Percentiles rank a stretch among this genome's conserved stretches.
These are phyloP conservation scores for Manis javanica DNA, from an alignment of 2,797 vertebrate species.

Conservation along the genomic window DNA sequence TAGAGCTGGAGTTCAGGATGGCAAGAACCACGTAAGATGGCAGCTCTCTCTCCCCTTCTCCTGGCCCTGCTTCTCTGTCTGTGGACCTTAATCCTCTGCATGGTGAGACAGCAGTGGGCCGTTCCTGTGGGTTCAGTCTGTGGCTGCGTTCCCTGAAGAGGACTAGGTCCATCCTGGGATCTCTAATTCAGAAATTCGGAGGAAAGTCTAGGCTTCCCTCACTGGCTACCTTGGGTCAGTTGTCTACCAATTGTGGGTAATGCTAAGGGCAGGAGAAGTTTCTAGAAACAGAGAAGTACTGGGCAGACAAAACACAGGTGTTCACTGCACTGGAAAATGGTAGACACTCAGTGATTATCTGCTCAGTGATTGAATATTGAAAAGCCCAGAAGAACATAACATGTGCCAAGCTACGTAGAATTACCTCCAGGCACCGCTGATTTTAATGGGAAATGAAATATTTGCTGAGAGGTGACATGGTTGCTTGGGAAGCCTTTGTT, in stretches of 20 bases:
- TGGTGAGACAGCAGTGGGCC: not conserved
- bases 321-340: not conserved
- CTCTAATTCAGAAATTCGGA: not conserved
- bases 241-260: not conserved
- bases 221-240: not conserved
- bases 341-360: not conserved
- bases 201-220: not conserved
- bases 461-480: not conserved
- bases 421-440: not conserved
- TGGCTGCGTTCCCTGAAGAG: not conserved
- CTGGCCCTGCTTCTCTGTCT: not conserved
- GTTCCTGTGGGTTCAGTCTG: not conserved
- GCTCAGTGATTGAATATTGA: not conserved
- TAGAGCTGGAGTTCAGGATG: not conserved
- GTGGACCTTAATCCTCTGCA: not conserved
- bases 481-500: not conserved
- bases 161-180: not conserved
- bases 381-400: not conserved
- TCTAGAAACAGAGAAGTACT: not conserved
- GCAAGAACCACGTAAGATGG: not conserved
- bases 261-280: not conserved
- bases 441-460: not conserved
- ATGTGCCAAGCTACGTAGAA: not conserved
- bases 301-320: not conserved
- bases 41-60: not conserved